phyloP scores from a whole-genome alignment of 2,113 vertebrate species.

The Athene noctua region DNA sequence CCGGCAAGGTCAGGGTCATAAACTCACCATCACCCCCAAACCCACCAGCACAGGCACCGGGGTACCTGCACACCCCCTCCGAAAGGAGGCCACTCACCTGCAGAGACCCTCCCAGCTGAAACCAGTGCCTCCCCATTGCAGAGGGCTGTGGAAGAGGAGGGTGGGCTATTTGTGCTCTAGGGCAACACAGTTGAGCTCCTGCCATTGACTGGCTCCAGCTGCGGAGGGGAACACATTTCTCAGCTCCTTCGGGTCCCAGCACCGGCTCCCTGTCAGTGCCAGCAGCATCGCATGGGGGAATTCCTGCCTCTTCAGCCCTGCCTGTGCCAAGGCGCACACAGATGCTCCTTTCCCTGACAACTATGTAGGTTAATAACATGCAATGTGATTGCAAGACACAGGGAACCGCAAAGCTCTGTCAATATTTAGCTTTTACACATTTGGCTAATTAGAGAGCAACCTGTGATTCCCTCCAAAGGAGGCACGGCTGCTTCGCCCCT shows the following conservation, averaged over 20 bases:
- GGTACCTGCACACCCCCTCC: background rate
- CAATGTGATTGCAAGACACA: slow-evolving; percentile 20
- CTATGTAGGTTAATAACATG: slow-evolving; percentile 67
- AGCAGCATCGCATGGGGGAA: background rate
- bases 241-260: background rate
- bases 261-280: background rate
- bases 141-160: background rate
- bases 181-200: background rate
- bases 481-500: background rate
- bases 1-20: background rate
- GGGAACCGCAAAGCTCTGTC: background rate
- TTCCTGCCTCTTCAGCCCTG: slow-evolving; percentile 32
- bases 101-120: background rate
- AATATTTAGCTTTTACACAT: slow-evolving; percentile 59
- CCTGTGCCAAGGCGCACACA: slow-evolving; percentile 28
- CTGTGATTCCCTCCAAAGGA: background rate
- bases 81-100: background rate
- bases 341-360: slow-evolving; percentile 47
- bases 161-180: background rate
- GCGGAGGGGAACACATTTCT: background rate
- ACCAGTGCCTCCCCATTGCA: background rate
- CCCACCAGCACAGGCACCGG: background rate
- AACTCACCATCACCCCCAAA: background rate
- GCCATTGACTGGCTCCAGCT: background rate
- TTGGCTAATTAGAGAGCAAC: slow-evolving; percentile 51